Evolutionary conservation across 1,140 invertebrate genomes (phyloP), one percentile per base, ranked within the genome.

Genomic region (Drosophila varians): DNA sequence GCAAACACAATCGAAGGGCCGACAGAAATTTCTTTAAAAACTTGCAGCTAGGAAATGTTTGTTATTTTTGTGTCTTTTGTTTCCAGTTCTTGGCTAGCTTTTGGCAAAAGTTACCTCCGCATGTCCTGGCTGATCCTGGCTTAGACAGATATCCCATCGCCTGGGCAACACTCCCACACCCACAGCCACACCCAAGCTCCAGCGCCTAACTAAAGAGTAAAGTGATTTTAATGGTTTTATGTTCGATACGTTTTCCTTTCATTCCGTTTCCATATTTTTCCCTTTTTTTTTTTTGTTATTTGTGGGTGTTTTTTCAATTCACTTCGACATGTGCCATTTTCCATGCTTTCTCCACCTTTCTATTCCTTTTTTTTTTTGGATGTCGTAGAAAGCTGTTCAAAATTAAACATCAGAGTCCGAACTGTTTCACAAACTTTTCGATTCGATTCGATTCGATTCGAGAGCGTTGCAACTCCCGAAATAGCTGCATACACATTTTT

Each of bases 221-320:
- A 84, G 66, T 86, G 79, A 84, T 84, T 84, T 84, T 72, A 84
- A 79, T 80, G 71, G 80, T 70, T 83, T 84, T 75, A 56, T 79
- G 61, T 84, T 58, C 40, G 36, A 45, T 58, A 43, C 12, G 43
- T 56, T 69, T 66, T 43, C 21, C 21, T 49, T 49, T 8, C 38
- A 12, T 46, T 45, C 4, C 4, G 43, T 53, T 54, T 60, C 19
- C 40, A 61, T 43, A 64, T 18, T 42, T 51, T 43, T 16, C 40
- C 56, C 49, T 34, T 46, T 54, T 23, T 42, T 42, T 19, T 19
- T 4, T 36, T 55, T 34, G 26, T 38, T 23, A 9, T 51, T 1
- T 54, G 36, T 25, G 36, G 3, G 51, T 23, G 19, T 40, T 34
- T 54, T 21, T 36, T 26, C 58, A 43, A 76, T 68, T 70, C 56